Evolutionary conservation across 1,140 invertebrate genomes (phyloP).

Genomic region (Dendroctonus valens): DNA sequence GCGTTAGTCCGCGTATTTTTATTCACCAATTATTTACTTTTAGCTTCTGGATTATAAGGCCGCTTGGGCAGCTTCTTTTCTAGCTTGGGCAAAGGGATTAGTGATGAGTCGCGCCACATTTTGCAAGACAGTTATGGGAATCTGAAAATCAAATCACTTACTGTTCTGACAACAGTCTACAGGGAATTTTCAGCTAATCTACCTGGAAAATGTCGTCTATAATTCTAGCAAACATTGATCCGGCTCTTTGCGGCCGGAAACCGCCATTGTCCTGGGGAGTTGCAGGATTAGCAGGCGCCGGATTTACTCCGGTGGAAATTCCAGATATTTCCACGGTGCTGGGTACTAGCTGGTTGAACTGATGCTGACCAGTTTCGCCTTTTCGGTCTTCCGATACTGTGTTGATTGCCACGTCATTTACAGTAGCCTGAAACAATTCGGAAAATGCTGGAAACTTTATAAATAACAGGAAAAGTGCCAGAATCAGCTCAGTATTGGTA

Average conservation of each 20-base stretch:
- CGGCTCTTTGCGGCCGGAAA: slow-evolving; percentile 43
- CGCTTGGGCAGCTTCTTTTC: no score
- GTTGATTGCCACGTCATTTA: slow-evolving; percentile 41
- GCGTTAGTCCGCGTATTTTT: no score
- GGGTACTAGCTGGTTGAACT: not conserved
- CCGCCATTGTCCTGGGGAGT: slow-evolving; percentile 26
- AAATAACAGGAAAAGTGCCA: no score
- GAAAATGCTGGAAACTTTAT: not conserved
- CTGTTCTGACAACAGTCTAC: no score
- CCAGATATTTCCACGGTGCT: slow-evolving; percentile 40
- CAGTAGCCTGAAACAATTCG: slow-evolving; percentile 36
- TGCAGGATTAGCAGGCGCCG: slow-evolving; percentile 21
- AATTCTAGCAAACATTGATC: slow-evolving; percentile 44
- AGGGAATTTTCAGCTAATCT: no score
- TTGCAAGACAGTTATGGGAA: slow-evolving; percentile 45
- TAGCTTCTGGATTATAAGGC: no score
- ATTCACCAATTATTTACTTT: no score
- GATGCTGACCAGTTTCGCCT: slow-evolving; percentile 2
- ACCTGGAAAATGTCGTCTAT: slow-evolving; percentile 47
- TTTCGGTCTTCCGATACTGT: slow-evolving; percentile 33
- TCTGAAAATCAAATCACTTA: slow-evolving; percentile 35
- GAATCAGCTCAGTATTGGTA: no score
- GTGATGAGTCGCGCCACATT: slow-evolving; percentile 43
- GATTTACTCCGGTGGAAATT: slow-evolving; percentile 38
- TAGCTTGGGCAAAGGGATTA: slow-evolving; percentile 38